Evolutionary conservation across 2,888 invertebrate genomes (phyloP).

Genomic region (Acheta domesticus): DNA sequence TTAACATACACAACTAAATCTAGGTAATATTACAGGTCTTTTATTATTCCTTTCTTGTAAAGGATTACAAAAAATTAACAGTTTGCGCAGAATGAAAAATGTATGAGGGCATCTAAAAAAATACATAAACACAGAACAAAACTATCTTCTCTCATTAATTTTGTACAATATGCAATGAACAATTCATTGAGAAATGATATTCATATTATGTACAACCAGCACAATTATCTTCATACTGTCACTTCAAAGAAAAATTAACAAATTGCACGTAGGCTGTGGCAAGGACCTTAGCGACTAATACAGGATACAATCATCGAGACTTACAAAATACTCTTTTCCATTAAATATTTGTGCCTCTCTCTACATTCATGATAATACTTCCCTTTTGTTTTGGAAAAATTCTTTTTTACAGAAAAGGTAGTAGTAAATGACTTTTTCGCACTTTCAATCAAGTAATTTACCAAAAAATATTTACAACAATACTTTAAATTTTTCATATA

Average conservation of each 20-base stretch:
- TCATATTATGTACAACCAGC: constrained; percentile 1
- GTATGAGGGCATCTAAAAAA: neutral
- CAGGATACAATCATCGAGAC: constrained; percentile 5
- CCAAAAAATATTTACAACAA: constrained; percentile 20
- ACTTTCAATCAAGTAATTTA: constrained; percentile 19
- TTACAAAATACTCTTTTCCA: constrained; percentile 6
- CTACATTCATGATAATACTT: constrained; percentile 20
- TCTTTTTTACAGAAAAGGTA: neutral
- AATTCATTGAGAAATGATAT: neutral
- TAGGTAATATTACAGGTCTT: constrained; percentile 29
- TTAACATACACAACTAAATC: constrained; percentile 32
- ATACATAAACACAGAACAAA: constrained; percentile 9
- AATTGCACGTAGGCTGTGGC: constrained; percentile 10
- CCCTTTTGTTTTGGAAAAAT: constrained; percentile 3
- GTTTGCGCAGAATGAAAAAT: constrained; percentile 23
- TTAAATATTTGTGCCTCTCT: constrained; percentile 18
- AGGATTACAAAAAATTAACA: constrained; percentile 11
- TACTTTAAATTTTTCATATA: constrained; percentile 12
- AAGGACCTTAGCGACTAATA: constrained; percentile 9
- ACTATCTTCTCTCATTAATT: neutral
- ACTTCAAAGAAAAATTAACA: neutral
- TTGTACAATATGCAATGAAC: constrained; percentile 2
- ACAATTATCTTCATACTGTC: neutral
- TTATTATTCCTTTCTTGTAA: constrained; percentile 22
- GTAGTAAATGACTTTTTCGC: neutral